Base-by-base conservation (phyloP, 1,140 invertebrate species). In the Agrilus planipennis region DNA sequence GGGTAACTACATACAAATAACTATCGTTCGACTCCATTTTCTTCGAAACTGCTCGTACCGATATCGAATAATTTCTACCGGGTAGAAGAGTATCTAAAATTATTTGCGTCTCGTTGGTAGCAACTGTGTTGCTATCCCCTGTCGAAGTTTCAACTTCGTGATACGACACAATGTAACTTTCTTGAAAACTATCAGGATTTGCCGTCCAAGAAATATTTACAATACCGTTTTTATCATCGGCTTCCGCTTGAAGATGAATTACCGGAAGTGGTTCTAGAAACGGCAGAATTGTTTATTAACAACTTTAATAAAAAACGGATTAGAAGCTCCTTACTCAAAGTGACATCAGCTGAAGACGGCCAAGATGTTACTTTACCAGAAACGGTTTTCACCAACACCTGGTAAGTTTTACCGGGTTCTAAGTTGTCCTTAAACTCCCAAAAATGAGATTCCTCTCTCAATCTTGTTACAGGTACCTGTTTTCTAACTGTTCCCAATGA, bases 321-420 rank as follows among this genome's bases (percentile, higher is more conserved):
- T 16, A 31, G 15, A 16, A 31, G 7, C 15, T 31, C 6, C 71
- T 68, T 60, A 84, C 81, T 80, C 34, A 90, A 71, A 25, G 88
- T 92, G 12, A 93, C 77, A 56, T 93, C 90, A 1, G 76, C 76
- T 20, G 76, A 76, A 25, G 84, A 79, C 3, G 89, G 87, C 89
- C 88, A 92, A 22, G 84, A 88, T 21, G 86, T 85, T 0, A 94
- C 89, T 70, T 91, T 92, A n/a, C 87, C 89, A 5, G 86, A 89
- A 29, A 91, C 82, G 1, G 89, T 90, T 67, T 94, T 93, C 1
- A 92, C 86, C 39, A 86, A 75, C 27, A 92, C 83, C 61, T 84
- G 79, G 62, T 90, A 91, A 1, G 84, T 89, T 59, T 77, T 77
- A 23, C 89, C 89, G 0, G 89, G 84, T 55, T 91, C 84, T 25